Evolutionary conservation across 1,140 invertebrate species (phyloP).

Genomic region (Brachionus plicatilis): DNA sequence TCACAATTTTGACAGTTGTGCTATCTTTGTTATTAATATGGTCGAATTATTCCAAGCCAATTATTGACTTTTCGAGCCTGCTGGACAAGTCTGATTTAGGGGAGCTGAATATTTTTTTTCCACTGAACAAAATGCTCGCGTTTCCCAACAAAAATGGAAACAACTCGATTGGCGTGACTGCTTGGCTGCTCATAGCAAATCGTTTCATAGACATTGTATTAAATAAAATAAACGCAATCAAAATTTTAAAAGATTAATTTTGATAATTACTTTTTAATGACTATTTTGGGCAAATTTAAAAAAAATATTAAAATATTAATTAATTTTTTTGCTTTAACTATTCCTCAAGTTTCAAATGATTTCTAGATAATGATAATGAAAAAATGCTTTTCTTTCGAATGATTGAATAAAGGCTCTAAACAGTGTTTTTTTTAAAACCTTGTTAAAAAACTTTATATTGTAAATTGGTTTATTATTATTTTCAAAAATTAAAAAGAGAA

Average conservation of each 20-base stretch:
- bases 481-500: too few species aligned
- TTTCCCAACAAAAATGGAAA: neutral
- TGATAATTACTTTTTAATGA: neutral
- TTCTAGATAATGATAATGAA: too few species aligned
- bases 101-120: neutral
- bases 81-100: neutral
- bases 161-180: constrained; percentile 31
- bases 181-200: constrained; percentile 19
- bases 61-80: constrained; percentile 21
- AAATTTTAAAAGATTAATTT: neutral
- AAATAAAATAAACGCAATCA: neutral
- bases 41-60: constrained; percentile 25
- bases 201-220: constrained; percentile 20
- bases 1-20: neutral
- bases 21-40: constrained; percentile 17
- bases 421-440: too few species aligned
- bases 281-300: too few species aligned
- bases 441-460: too few species aligned
- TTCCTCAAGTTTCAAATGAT: too few species aligned
- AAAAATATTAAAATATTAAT: neutral
- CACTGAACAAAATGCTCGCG: neutral
- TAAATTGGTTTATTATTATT: too few species aligned
- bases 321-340: too few species aligned
- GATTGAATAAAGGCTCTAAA: too few species aligned
- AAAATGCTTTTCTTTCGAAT: too few species aligned